Evolutionary conservation across 2,797 vertebrate genomes (phyloP), one percentile per base, ranked within the genome.

Genomic region (Toxotes lorentzi): DNA sequence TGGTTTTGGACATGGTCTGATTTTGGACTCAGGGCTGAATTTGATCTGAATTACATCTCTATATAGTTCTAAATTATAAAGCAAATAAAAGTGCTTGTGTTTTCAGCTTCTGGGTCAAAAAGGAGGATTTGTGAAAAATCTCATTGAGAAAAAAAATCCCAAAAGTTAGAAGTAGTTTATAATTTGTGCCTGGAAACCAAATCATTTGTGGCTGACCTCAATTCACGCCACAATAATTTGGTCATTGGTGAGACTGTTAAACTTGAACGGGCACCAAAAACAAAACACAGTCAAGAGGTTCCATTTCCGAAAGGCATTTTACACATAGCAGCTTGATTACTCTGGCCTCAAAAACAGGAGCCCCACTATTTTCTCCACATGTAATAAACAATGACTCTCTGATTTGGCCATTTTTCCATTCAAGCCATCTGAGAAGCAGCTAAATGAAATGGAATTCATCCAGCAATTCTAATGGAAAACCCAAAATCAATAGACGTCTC

Each of bases 381-480:
- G 73, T 73, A 54, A 63, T 73, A 80, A 84, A 90, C 81, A 86
- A 82, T 76, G 69, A 66, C 68, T 83, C 48, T 67, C 50, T 76
- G 76, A 70, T 85, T 87, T 76, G 62, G 64, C 68, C 70, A 68
- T 84, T 85, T 82, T 81, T 73, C 58, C 62, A 85, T 80, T 78
- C 56, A 27, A 76, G 63, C 87, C 63, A 77, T 79, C 78, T 78
- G 80, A 90, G 81, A 79, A 86, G 79, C 81, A 67, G 79, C 82
- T 83, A 85, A 90, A 88, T 85, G 60, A 90, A 88, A 92, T 92
- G 86, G 86, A 91, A 91, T 88, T 86, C 82, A 83, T 90, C 87
- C 89, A 89, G 88, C 70, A 85, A 81, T 83, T 91, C 86, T 90
- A 84, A 92, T 92, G 84, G 86, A 90, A 91, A 93, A 82, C 81